A percentile compares a stretch with the other conserved stretches of the same genome.
Conservation (phyloP, 2,797 vertebrate genomes). For the Lutra lutra region DNA sequence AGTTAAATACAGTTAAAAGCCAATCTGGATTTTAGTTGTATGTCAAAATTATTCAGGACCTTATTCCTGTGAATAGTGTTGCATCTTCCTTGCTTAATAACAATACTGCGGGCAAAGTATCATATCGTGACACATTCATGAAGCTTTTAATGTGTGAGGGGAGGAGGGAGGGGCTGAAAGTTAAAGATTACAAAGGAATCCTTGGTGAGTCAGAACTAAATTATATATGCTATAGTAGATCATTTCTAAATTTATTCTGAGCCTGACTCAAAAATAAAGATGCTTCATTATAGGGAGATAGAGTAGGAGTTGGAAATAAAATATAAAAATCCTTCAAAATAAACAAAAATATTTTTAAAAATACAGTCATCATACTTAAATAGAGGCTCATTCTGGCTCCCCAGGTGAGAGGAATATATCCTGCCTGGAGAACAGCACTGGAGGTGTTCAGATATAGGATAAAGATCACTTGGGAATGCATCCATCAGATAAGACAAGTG, state of each 20-base stretch:
- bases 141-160: neutral
- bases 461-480: constrained; percentile 9
- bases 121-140: neutral
- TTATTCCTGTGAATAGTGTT: neutral
- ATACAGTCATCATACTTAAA: constrained; percentile 39
- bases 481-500: neutral
- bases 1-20: constrained; percentile 43
- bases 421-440: neutral
- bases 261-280: constrained; percentile 17
- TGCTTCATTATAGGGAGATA: constrained; percentile 15
- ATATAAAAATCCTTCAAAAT: constrained; percentile 7
- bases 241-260: constrained; percentile 52
- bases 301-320: constrained; percentile 42
- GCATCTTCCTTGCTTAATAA: neutral
- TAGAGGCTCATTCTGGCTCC: constrained; percentile 34
- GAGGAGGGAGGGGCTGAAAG: neutral
- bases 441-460: neutral
- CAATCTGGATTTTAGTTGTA: constrained; percentile 8
- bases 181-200: constrained; percentile 40
- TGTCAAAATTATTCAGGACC: constrained; percentile 10
- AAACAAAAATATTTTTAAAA: constrained; percentile 50
- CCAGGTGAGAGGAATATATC: neutral
- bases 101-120: neutral
- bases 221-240: constrained; percentile 9
- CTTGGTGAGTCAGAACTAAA: neutral